Conservation (phyloP, 2,797 vertebrate genomes). For the Arrhamphus sclerolepis region DNA sequence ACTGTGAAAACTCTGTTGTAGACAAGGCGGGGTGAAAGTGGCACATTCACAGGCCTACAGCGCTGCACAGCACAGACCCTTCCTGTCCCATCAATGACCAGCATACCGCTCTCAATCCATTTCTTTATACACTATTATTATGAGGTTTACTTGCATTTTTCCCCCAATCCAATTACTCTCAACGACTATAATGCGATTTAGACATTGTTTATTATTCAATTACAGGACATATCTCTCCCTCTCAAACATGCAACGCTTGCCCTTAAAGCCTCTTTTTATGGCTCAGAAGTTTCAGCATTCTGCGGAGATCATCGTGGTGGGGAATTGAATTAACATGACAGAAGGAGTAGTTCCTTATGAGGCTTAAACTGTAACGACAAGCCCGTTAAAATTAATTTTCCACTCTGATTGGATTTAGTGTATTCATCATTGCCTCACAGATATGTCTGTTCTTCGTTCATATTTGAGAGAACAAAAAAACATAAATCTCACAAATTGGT, state of each 20-base stretch:
- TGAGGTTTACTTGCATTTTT: constrained; percentile 74
- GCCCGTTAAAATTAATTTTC: constrained; percentile 83
- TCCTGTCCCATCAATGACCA: constrained; percentile 73
- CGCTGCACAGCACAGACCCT: constrained; percentile 52
- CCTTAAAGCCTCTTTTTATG: constrained; percentile 73
- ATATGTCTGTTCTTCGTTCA: constrained; percentile 78
- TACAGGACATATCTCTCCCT: constrained; percentile 71
- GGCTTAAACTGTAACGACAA: constrained; percentile 79
- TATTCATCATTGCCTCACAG: constrained; percentile 72
- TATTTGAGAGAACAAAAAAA: constrained; percentile 74
- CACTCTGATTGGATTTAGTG: constrained; percentile 77
- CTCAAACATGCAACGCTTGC: constrained; percentile 66
- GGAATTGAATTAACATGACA: constrained; percentile 81
- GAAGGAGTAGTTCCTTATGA: constrained; percentile 74
- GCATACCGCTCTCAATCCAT: constrained; percentile 78
- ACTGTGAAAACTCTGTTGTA: constrained; percentile 41
- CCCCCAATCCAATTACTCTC: constrained; percentile 69
- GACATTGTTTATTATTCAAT: constrained; percentile 81
- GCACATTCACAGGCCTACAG: constrained; percentile 39
- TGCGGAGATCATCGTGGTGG: constrained; percentile 62
- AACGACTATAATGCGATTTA: constrained; percentile 78
- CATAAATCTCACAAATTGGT: constrained; percentile 81
- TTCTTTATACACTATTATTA: constrained; percentile 80
- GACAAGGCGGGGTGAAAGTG: constrained; percentile 35
- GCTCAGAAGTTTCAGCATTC: constrained; percentile 72